These are phyloP conservation scores for Takifugu bimaculatus DNA, from an alignment of 2,113 vertebrate genomes.

Conservation along the genomic window DNA sequence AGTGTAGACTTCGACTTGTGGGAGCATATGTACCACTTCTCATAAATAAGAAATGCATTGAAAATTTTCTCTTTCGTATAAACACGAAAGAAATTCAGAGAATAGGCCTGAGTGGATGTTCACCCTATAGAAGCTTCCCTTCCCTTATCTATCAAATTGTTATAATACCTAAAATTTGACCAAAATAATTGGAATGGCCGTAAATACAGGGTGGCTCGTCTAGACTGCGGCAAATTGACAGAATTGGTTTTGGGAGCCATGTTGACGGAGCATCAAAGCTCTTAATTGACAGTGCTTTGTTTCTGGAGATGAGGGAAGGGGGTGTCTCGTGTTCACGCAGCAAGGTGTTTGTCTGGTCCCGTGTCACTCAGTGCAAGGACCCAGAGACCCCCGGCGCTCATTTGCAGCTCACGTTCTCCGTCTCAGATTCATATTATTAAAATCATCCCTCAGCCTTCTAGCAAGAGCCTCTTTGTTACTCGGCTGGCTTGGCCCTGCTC, in stretches of 20 bases:
- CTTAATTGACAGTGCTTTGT: constrained; percentile 77
- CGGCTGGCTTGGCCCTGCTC: constrained; percentile 91
- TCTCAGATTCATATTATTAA: constrained; percentile 97
- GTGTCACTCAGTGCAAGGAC: constrained; percentile 97
- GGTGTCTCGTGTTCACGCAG: constrained; percentile 79
- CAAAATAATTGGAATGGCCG: constrained; percentile 73
- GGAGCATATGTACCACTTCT: too few species aligned
- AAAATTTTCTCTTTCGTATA: too few species aligned
- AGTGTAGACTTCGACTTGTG: neutral
- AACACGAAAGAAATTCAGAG: too few species aligned
- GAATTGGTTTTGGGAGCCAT: constrained; percentile 63
- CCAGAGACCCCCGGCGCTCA: constrained; percentile 92
- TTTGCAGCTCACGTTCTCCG: constrained; percentile 89
- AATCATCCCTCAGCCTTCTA: constrained; percentile 97
- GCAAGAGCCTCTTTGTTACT: constrained; percentile 97
- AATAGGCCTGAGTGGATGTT: too few species aligned
- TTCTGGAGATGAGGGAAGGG: constrained; percentile 70
- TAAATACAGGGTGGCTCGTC: constrained; percentile 53
- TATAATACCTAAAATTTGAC: constrained; percentile 33
- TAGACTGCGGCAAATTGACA: constrained; percentile 56
- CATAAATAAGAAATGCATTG: too few species aligned
- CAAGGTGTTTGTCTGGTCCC: constrained; percentile 86
- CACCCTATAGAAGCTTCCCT: too few species aligned
- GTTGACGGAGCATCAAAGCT: constrained; percentile 66
- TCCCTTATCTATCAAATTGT: too few species aligned